Evolutionary conservation across 2,888 invertebrate genomes (phyloP).

Genomic region (Nymphalis urticae): DNA sequence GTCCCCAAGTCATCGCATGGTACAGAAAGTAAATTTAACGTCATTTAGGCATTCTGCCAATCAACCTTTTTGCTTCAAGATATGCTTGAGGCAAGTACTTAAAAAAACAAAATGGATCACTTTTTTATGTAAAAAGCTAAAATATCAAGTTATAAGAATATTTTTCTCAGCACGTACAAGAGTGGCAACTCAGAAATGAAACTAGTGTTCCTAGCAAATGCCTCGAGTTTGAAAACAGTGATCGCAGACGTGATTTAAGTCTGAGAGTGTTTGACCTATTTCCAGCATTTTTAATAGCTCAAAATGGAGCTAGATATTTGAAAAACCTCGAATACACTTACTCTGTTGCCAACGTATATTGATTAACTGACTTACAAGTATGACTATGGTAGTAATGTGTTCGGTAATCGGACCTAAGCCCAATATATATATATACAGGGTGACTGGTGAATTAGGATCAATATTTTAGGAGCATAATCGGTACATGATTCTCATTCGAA

Average conservation of each 20-base stretch:
- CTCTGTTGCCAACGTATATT: neutral
- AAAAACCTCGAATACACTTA: neutral
- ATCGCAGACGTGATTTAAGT: slow-evolving; percentile 12
- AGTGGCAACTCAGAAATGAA: slow-evolving; percentile 5
- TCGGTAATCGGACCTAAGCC: neutral
- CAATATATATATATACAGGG: neutral
- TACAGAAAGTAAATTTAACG: too few relatives aligned
- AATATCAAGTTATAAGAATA: neutral
- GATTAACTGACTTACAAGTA: neutral
- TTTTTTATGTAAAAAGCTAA: too few relatives aligned
- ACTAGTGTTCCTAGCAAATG: slow-evolving; percentile 5
- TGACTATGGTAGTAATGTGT: too few relatives aligned
- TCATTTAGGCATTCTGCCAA: too few relatives aligned
- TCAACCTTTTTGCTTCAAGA: too few relatives aligned
- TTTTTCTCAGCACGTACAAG: slow-evolving; percentile 2
- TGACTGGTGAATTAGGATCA: too few relatives aligned
- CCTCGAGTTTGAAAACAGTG: slow-evolving; percentile 3
- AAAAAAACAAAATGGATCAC: too few relatives aligned
- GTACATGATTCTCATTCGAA: too few relatives aligned
- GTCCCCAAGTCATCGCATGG: too few relatives aligned
- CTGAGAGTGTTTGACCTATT: slow-evolving; percentile 23
- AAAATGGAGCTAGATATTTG: neutral
- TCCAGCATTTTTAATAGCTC: slow-evolving; percentile 17
- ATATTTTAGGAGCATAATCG: too few relatives aligned
- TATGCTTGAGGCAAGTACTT: too few relatives aligned